Conservation (phyloP, 2,113 vertebrate species). For the Chamaea fasciata region DNA sequence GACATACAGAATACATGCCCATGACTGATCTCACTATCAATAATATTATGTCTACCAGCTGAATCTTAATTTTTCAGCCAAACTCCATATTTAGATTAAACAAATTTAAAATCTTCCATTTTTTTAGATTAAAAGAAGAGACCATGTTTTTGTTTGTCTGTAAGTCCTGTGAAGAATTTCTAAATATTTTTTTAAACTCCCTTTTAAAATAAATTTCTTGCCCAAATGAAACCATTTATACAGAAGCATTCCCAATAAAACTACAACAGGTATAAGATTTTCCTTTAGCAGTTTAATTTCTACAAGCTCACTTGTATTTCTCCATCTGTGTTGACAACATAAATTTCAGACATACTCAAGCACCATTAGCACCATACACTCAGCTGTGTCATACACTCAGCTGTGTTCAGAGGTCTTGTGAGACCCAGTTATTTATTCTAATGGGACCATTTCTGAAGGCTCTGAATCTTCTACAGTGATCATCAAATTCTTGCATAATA, state of each 20-base stretch:
- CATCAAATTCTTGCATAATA: not conserved
- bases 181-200: not conserved
- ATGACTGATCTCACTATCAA: not conserved
- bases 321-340: not conserved
- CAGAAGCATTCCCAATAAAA: not conserved
- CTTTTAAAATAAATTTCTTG: not conserved
- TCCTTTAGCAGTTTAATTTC: not conserved
- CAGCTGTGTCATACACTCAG: not conserved
- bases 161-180: not conserved
- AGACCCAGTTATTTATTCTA: not conserved
- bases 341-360: not conserved
- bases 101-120: not conserved
- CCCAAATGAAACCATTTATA: not conserved
- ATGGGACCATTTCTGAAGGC: accelerated
- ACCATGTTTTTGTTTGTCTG: not conserved
- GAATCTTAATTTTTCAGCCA: not conserved
- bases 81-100: not conserved
- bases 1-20: not conserved
- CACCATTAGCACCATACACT: not conserved
- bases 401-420: not conserved
- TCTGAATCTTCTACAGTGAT: not conserved
- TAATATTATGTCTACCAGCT: not conserved
- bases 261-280: not conserved
- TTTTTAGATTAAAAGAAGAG: not conserved
- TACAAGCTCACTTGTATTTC: not conserved